These are phyloP conservation scores for Hassar affinis DNA, from an alignment of 2,113 vertebrate genomes.

Conservation along the genomic window DNA sequence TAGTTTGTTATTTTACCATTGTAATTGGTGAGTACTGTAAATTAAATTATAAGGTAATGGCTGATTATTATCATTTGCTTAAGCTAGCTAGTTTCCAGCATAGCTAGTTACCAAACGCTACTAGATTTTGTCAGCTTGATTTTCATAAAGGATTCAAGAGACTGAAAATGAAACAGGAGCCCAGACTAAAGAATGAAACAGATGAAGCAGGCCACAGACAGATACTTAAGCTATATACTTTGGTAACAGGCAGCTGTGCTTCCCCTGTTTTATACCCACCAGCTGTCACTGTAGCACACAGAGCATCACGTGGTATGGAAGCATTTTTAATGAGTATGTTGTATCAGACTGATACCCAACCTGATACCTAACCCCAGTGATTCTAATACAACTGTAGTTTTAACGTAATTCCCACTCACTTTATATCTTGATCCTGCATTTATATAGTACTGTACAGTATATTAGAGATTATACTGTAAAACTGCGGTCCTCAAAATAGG, in stretches of 20 bases:
- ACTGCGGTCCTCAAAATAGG: no score
- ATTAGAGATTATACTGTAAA: background rate
- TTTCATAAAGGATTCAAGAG: no score
- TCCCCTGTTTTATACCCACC: background rate
- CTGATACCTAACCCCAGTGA: background rate
- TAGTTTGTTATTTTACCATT: background rate
- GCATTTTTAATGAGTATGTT: conserved; percentile 17
- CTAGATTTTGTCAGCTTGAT: background rate
- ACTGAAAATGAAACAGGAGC: background rate
- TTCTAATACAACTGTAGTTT: background rate
- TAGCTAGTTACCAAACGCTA: background rate
- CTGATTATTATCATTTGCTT: background rate
- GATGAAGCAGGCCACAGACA: background rate
- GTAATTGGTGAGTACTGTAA: background rate
- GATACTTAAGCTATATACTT: background rate
- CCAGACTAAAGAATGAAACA: background rate
- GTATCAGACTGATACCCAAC: background rate
- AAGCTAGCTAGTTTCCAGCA: background rate
- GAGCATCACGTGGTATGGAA: background rate
- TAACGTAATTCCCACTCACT: background rate
- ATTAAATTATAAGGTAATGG: background rate
- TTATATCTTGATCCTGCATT: background rate
- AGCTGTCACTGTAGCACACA: conserved; percentile 8
- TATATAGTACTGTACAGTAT: background rate
- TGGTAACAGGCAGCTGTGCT: background rate